Percentiles rank a stretch among this genome's conserved stretches.
These are phyloP conservation scores for Odontesthes bonariensis DNA, from an alignment of 2,113 vertebrate species.

Conservation along the genomic window DNA sequence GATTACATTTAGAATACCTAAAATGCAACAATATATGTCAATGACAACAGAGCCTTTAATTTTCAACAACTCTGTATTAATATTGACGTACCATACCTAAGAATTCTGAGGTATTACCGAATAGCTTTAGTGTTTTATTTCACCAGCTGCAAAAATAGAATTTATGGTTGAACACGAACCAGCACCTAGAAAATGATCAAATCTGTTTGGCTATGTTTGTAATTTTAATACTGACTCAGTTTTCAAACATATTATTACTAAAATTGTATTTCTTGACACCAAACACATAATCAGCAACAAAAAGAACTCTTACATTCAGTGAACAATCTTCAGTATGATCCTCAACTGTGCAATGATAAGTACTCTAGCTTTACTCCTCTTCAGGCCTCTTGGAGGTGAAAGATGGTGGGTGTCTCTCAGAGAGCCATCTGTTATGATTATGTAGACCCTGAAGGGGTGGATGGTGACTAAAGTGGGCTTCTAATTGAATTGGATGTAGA, in stretches of 20 bases:
- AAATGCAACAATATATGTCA: too few species aligned
- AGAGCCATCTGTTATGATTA: constrained; percentile 76
- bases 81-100: too few species aligned
- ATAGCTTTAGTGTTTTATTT: not conserved
- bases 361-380: constrained; percentile 43
- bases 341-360: constrained; percentile 33
- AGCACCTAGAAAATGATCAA: constrained; percentile 2
- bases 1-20: too few species aligned
- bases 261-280: constrained; percentile 5
- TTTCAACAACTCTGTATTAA: too few species aligned
- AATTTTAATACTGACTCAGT: not conserved
- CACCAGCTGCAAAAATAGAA: constrained; percentile 16
- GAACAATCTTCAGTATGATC: constrained; percentile 32
- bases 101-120: too few species aligned
- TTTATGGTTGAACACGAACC: constrained; percentile 1
- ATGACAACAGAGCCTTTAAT: too few species aligned
- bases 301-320: constrained; percentile 24
- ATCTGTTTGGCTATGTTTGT: not conserved
- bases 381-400: constrained; percentile 59
- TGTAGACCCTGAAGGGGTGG: constrained; percentile 68
- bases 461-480: constrained; percentile 60
- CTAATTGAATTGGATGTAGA: constrained; percentile 75
- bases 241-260: not conserved
- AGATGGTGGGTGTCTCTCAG: constrained; percentile 63
- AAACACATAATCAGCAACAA: constrained; percentile 29